A percentile compares a stretch with the other conserved stretches of the same genome.
phyloP scores from a whole-genome alignment of 2,113 vertebrate genomes.

The Limnothrissa miodon region DNA sequence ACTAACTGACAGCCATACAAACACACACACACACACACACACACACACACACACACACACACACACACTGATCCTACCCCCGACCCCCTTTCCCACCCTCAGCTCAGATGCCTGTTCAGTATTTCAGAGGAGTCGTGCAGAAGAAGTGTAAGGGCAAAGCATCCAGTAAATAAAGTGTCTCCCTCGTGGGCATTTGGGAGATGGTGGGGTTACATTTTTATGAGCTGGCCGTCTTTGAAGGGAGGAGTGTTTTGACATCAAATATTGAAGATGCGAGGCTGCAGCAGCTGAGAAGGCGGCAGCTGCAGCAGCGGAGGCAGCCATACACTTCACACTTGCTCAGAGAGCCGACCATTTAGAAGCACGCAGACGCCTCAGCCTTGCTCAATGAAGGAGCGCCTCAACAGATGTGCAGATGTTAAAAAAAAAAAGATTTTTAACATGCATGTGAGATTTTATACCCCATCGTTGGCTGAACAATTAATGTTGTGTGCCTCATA shows the following conservation, averaged over 20 bases:
- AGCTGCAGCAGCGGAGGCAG: not conserved
- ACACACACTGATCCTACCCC: not conserved
- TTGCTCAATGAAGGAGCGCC: not conserved
- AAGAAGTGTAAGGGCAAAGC: slow-evolving; percentile 47
- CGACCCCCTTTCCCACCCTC: slow-evolving; percentile 24
- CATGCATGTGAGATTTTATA: not conserved
- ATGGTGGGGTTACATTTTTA: slow-evolving; percentile 56
- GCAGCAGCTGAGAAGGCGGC: not conserved
- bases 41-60: not conserved
- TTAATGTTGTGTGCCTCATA: not conserved
- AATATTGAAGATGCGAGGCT: slow-evolving; percentile 55
- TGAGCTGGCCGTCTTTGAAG: slow-evolving; percentile 51
- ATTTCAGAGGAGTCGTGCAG: slow-evolving; percentile 59
- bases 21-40: not conserved
- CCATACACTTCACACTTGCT: not conserved
- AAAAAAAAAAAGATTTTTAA: not conserved
- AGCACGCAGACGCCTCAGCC: not conserved
- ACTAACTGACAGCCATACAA: too few species aligned
- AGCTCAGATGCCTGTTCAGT: slow-evolving; percentile 57
- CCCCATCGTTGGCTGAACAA: not conserved
- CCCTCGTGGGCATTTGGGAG: slow-evolving; percentile 54
- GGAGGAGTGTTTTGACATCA: slow-evolving; percentile 58
- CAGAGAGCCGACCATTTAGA: not conserved
- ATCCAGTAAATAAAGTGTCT: slow-evolving; percentile 61
- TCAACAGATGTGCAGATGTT: not conserved